A percentile compares a stretch with the other conserved stretches of the same genome.
phyloP scores from a whole-genome alignment of 2,113 vertebrate genomes.

The Alligator mississippiensis region DNA sequence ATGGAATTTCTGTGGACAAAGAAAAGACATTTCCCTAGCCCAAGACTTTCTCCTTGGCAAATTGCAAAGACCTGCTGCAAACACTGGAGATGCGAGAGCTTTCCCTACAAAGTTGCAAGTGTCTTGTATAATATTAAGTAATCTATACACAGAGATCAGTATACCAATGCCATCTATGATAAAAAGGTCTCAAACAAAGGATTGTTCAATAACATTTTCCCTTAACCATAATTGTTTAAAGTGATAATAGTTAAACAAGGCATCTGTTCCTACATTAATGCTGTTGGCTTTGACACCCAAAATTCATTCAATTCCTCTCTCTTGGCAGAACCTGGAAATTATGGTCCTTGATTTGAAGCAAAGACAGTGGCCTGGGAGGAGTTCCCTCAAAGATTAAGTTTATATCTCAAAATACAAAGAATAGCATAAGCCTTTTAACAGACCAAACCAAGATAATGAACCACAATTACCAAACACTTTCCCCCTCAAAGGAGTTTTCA shows the following conservation, averaged over 20 bases:
- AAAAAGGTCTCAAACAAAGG: background rate
- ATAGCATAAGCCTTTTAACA: background rate
- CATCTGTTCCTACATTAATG: constrained; percentile 53
- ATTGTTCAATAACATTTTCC: background rate
- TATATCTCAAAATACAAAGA: background rate
- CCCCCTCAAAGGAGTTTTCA: constrained; percentile 27
- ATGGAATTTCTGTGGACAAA: constrained; percentile 22
- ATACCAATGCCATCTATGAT: background rate
- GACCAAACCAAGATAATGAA: constrained; percentile 2
- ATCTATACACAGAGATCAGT: background rate
- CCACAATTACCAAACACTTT: background rate
- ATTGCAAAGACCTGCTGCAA: background rate
- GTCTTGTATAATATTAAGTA: background rate
- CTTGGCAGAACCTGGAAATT: constrained; percentile 29
- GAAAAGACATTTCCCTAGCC: background rate
- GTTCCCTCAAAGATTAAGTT: background rate
- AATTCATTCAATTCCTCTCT: constrained; percentile 28
- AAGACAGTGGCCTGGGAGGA: constrained; percentile 1
- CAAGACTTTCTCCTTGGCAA: background rate
- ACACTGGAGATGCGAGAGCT: accelerated
- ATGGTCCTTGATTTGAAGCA: constrained; percentile 33
- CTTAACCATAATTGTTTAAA: background rate
- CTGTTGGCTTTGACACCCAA: background rate
- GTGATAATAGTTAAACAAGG: background rate
- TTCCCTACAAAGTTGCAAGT: background rate